These are phyloP conservation scores for Calypte anna DNA, from an alignment of 2,113 vertebrate species.

Conservation along the genomic window DNA sequence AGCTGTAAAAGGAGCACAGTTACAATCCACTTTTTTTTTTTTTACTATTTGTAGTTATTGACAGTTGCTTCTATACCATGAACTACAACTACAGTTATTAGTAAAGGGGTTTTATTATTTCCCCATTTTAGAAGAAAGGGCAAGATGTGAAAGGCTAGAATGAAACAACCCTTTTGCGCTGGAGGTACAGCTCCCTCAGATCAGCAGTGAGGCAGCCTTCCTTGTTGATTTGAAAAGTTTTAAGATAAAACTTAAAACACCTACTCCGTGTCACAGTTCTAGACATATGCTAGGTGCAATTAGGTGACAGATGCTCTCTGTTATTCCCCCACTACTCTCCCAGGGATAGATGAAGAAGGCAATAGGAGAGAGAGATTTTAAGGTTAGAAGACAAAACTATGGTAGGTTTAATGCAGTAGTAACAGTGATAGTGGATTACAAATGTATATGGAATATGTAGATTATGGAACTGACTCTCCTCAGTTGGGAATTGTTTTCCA, in stretches of 20 bases:
- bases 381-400: too few relatives aligned
- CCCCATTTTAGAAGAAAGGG: background rate
- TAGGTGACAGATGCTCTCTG: too few relatives aligned
- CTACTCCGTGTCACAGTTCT: background rate
- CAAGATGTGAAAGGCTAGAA: background rate
- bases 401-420: too few relatives aligned
- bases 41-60: background rate
- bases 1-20: background rate
- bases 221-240: background rate
- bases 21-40: background rate
- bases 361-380: too few relatives aligned
- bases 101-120: background rate
- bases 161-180: background rate
- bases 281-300: too few relatives aligned
- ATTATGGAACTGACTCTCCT: too few relatives aligned
- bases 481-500: too few relatives aligned
- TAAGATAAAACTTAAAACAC: background rate
- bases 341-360: too few relatives aligned
- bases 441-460: too few relatives aligned
- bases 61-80: background rate
- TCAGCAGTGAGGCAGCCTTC: background rate
- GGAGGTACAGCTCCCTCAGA: background rate
- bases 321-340: too few relatives aligned
- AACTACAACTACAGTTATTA: background rate
- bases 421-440: too few relatives aligned